Conservation (phyloP, 2,797 vertebrate species). For the Aratinga solstitialis region DNA sequence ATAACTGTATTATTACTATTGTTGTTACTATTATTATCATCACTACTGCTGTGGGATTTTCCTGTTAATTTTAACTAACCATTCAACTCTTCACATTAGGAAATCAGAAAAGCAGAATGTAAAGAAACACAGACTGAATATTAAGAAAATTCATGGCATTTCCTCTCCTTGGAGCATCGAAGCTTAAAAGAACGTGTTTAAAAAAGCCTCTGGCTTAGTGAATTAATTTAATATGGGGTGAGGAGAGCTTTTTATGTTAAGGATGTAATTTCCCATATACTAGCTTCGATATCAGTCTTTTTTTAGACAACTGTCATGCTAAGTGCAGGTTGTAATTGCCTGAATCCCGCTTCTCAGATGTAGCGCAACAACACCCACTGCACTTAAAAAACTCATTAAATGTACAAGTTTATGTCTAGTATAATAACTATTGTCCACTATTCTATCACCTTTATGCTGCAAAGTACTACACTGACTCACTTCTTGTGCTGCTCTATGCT, state of each 20-base stretch:
- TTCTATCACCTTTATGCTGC: too few relatives aligned
- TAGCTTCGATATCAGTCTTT: background rate
- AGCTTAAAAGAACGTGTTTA: background rate
- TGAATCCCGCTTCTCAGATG: background rate
- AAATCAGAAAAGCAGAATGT: background rate
- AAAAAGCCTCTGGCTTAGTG: background rate
- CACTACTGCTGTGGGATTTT: background rate
- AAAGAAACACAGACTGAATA: background rate
- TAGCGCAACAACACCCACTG: background rate
- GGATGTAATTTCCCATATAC: background rate
- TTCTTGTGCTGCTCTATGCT: background rate
- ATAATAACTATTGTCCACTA: background rate
- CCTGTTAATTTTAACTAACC: background rate
- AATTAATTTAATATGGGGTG: background rate
- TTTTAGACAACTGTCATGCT: background rate
- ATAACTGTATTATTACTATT: rapidly evolving
- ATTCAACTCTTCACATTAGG: background rate
- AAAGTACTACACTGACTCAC: background rate
- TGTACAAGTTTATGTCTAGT: background rate
- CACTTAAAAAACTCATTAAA: background rate
- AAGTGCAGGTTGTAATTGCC: background rate
- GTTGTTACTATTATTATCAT: too few relatives aligned
- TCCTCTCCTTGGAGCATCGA: background rate
- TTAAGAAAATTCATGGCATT: background rate
- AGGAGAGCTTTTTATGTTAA: background rate